These are phyloP conservation scores for Trinectes maculatus DNA, from an alignment of 2,113 vertebrate genomes.

Conservation along the genomic window DNA sequence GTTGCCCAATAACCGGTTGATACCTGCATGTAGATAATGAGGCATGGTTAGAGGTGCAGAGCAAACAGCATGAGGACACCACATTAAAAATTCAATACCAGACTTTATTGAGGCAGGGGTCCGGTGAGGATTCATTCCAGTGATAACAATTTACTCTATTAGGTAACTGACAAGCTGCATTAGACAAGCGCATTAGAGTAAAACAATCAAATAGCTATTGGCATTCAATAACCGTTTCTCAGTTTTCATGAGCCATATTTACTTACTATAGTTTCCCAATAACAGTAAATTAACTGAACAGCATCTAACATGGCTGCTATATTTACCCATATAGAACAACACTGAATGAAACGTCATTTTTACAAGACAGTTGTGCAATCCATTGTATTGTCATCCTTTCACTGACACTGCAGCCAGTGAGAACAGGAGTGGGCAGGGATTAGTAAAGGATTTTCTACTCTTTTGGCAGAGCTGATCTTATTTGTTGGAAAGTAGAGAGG, in stretches of 20 bases:
- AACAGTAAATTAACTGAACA: conserved; percentile 8
- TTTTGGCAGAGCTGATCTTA: conserved; percentile 46
- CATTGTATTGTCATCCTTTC: conserved; percentile 27
- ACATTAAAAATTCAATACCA: conserved; percentile 29
- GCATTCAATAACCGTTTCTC: conserved; percentile 7
- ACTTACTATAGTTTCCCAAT: neutral
- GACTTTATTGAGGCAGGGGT: conserved; percentile 28
- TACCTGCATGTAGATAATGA: conserved; percentile 83
- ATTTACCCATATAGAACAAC: neutral
- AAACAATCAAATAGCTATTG: conserved; percentile 27
- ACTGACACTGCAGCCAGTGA: conserved; percentile 10
- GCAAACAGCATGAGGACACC: conserved; percentile 11
- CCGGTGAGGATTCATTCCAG: conserved; percentile 11
- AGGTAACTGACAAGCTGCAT: conserved; percentile 30
- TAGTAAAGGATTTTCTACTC: conserved; percentile 55
- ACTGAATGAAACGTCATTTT: conserved; percentile 9
- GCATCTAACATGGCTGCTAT: neutral
- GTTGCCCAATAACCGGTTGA: conserved; percentile 93
- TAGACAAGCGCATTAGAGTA: conserved; percentile 19
- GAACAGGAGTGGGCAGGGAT: conserved; percentile 18
- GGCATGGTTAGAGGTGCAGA: conserved; percentile 10
- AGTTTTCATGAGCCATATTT: neutral
- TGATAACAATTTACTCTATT: conserved; percentile 36
- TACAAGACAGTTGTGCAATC: conserved; percentile 10
- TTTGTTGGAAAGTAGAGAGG: conserved; percentile 49